phyloP scores from a whole-genome alignment of 2,797 vertebrate genomes.

The Cryptoprocta ferox region DNA sequence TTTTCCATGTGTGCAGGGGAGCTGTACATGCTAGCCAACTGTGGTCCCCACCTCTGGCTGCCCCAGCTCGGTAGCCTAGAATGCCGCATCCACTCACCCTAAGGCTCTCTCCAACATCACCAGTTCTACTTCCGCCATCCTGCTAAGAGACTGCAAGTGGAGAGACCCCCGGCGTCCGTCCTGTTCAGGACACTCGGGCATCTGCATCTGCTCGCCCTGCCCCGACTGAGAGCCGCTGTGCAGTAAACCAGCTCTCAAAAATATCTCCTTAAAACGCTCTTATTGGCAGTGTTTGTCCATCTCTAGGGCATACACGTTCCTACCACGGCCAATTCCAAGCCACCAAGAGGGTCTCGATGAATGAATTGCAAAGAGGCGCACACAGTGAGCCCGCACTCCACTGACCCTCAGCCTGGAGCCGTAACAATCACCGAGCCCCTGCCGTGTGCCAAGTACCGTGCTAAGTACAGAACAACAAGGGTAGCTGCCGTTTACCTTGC shows the following conservation, averaged over 20 bases:
- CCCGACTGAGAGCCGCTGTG: background rate
- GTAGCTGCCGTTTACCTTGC: background rate
- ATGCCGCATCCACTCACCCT: fast-evolving
- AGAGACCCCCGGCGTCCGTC: fast-evolving
- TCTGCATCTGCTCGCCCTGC: background rate
- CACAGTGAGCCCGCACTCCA: background rate
- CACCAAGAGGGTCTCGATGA: background rate
- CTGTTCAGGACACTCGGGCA: background rate
- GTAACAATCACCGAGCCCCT: background rate
- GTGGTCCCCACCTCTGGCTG: fast-evolving
- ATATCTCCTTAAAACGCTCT: background rate
- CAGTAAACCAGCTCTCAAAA: background rate
- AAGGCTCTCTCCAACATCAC: background rate
- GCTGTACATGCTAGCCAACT: background rate
- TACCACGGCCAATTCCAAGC: background rate
- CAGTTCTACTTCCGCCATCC: fast-evolving
- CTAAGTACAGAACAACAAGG: background rate
- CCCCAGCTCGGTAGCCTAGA: background rate
- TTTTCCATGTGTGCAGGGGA: background rate
- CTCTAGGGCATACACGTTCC: background rate
- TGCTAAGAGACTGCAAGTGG: background rate
- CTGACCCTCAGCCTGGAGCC: background rate
- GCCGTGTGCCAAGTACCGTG: background rate
- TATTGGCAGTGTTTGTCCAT: background rate
- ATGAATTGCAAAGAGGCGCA: fast-evolving